Conservation (phyloP, 2,888 invertebrate genomes). For the Eurytoma adleriae region DNA sequence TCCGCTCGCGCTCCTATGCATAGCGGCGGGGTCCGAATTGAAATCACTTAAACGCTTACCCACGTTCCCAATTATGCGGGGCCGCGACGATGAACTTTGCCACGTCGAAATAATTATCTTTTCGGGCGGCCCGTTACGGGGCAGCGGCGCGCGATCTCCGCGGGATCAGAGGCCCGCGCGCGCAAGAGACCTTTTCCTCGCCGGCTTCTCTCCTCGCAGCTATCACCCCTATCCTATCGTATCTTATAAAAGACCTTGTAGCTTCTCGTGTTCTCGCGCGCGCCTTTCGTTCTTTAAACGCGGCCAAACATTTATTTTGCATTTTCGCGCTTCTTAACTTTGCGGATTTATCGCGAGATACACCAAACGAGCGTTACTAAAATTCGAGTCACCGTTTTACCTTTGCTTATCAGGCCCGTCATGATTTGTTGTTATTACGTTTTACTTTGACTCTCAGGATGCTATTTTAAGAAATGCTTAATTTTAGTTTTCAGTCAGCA, state of each 20-base stretch:
- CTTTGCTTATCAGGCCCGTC: too few relatives aligned
- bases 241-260: constrained; percentile 43
- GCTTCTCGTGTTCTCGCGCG: constrained; percentile 39
- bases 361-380: too few relatives aligned
- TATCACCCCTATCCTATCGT: constrained; percentile 44
- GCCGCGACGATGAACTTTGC: constrained; percentile 67
- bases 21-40: constrained; percentile 62
- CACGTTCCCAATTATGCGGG: constrained; percentile 73
- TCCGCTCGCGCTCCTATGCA: not conserved
- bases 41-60: constrained; percentile 72
- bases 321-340: constrained; percentile 36
- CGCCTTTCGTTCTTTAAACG: constrained; percentile 26
- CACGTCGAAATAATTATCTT: constrained; percentile 72
- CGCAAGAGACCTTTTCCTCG: constrained; percentile 40
- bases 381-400: too few relatives aligned
- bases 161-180: constrained; percentile 48
- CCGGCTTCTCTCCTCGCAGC: constrained; percentile 28
- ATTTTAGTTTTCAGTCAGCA: too few relatives aligned
- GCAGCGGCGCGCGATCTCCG: constrained; percentile 22
- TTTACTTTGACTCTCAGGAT: too few relatives aligned
- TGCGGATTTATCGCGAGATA: constrained; percentile 23
- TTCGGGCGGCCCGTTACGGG: constrained; percentile 67
- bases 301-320: constrained; percentile 33
- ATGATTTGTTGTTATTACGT: too few relatives aligned
- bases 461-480: too few relatives aligned